These are phyloP conservation scores for Vultur gryphus DNA, from an alignment of 2,797 vertebrate species.

Conservation along the genomic window DNA sequence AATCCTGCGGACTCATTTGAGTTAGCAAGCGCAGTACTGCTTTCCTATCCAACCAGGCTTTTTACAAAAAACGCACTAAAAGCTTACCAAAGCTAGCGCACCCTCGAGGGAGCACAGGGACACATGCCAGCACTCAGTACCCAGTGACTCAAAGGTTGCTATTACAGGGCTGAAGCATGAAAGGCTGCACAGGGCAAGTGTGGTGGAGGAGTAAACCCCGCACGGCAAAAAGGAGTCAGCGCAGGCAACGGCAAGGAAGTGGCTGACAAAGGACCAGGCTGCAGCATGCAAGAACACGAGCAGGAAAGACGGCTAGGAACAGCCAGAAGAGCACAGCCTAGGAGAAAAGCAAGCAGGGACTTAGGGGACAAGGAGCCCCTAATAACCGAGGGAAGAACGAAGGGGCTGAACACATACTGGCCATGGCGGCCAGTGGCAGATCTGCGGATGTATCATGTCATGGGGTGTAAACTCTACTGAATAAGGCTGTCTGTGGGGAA, in stretches of 20 bases:
- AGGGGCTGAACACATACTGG: not conserved
- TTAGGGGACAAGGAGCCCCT: not conserved
- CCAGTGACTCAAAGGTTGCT: not conserved
- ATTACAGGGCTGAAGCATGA: not conserved
- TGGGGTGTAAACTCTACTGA: not conserved
- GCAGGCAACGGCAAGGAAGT: rapidly evolving
- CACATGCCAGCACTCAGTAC: not conserved
- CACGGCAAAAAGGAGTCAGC: not conserved
- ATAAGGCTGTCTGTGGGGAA: not conserved
- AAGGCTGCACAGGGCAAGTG: not conserved
- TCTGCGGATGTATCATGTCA: not conserved
- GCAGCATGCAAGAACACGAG: rapidly evolving
- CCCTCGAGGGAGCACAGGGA: not conserved
- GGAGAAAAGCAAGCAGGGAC: not conserved
- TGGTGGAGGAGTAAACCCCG: not conserved
- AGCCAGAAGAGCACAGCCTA: not conserved
- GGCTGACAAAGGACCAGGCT: not conserved
- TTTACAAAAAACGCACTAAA: not conserved
- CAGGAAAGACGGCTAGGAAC: not conserved
- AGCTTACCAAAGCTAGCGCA: not conserved
- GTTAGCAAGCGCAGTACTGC: not conserved
- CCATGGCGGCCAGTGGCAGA: rapidly evolving
- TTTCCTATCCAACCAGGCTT: not conserved
- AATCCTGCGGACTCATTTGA: not conserved
- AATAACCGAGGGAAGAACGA: rapidly evolving